Base-by-base conservation (phyloP, 2,888 invertebrate genomes). In the Sesia apiformis region DNA sequence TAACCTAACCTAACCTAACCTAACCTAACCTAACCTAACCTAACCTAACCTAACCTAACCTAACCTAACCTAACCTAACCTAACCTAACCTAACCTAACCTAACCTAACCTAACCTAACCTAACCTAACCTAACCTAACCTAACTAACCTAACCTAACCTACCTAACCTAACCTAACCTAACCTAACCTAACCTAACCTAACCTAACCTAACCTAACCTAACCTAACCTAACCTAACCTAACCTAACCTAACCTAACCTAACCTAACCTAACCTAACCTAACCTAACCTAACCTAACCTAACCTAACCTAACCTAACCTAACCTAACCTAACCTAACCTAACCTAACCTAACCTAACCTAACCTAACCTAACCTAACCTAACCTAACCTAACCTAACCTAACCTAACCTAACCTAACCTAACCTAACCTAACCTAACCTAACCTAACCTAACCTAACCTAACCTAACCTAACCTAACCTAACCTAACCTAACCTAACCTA, bases 401-500 rank as follows among this genome's bases (percentile, higher is more conserved):
- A 57, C 57, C 57, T 57, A 57, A 57, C 57, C 57, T 57, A 57
- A 57, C 57, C 57, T 57, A 57, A 57, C 56, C 53, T 57, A 57
- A 57, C 57, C 57, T 57, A 57, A 57, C 57, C 57, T 57, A 57
- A 57, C 57, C 57, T 57, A 57, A 57, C 57, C 57, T 57, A 57
- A 57, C 57, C 57, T 57, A 49, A 49, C 49, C 49, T 58, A 58
- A 58, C 58, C 58, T 56, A 58, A 58, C 58, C 54, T 56, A 58
- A 58, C 58, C 58, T 58, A 58, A 58, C 58, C 58, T 58, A 58
- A 58, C 58, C 58, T 56, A 58, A 58, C 56, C 58, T 54, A 58
- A 58, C 58, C 58, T 56, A 58, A 58, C 58, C 58, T 56, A 58
- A 58, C 58, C 58, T 56, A 58, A 58, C 58, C 58, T 58, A 58